A percentile compares a stretch with the other conserved stretches of the same genome.
phyloP scores from a whole-genome alignment of 2,113 vertebrate genomes.

The Maccullochella peelii region DNA sequence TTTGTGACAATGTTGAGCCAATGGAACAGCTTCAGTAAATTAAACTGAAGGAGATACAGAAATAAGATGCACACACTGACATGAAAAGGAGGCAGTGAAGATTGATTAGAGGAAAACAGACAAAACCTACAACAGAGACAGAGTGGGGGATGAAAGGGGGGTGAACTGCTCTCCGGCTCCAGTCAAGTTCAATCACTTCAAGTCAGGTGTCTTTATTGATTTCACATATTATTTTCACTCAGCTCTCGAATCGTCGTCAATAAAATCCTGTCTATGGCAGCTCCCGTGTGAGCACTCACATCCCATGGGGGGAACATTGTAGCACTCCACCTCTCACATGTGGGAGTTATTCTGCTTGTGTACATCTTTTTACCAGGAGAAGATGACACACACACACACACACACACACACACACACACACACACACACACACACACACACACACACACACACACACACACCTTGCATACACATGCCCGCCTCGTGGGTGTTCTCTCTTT shows the following conservation, averaged over 20 bases:
- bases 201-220: conserved; percentile 46
- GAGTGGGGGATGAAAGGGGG: not conserved
- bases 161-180: conserved; percentile 10
- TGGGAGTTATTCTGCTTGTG: not conserved
- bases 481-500: conserved; percentile 28
- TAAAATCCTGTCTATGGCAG: conserved; percentile 39
- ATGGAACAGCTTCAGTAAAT: not conserved
- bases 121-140: not conserved
- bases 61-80: not conserved
- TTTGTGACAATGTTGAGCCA: not conserved
- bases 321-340: not conserved
- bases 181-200: conserved; percentile 56
- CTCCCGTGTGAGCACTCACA: not conserved
- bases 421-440: not conserved
- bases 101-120: conserved; percentile 9
- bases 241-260: conserved; percentile 24
- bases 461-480: not conserved
- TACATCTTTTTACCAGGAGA: conserved; percentile 15
- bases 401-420: conserved; percentile 6
- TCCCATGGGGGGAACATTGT: not conserved
- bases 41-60: not conserved
- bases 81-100: not conserved
- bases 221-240: conserved; percentile 21
- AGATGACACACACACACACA: not conserved
- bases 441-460: not conserved